These are phyloP conservation scores for Clivina fossor DNA, from an alignment of 2,888 invertebrate genomes.

Conservation along the genomic window DNA sequence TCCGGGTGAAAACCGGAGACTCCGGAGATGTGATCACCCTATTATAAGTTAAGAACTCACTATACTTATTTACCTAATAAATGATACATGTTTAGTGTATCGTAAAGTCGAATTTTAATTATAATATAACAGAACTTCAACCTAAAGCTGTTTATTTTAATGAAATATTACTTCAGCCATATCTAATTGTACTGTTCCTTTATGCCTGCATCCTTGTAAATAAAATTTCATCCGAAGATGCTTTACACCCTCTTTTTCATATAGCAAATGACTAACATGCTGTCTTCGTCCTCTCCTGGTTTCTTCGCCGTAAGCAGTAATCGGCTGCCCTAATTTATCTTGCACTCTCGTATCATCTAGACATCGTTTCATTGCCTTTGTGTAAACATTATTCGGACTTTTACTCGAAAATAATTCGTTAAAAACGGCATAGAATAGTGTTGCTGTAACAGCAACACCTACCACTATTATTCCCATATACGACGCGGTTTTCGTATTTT, in stretches of 20 bases:
- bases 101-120: too few relatives aligned
- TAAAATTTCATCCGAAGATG: conserved; percentile 90
- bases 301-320: conserved; percentile 88
- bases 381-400: conserved; percentile 84
- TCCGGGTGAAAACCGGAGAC: too few relatives aligned
- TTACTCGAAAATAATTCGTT: conserved; percentile 85
- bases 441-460: conserved; percentile 78
- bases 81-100: too few relatives aligned
- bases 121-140: too few relatives aligned
- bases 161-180: conserved; percentile 84
- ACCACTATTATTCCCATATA: conserved; percentile 81
- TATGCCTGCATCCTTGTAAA: conserved; percentile 78
- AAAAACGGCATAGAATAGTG: conserved; percentile 82
- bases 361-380: conserved; percentile 74
- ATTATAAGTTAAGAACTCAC: too few relatives aligned
- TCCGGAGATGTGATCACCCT: too few relatives aligned
- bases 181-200: conserved; percentile 84
- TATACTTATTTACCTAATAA: too few relatives aligned
- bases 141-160: too few relatives aligned
- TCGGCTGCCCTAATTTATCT: conserved; percentile 85
- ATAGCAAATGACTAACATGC: conserved; percentile 79
- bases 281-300: conserved; percentile 78
- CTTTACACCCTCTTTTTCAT: conserved; percentile 72
- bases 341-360: conserved; percentile 72
- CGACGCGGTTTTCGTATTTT: conserved; percentile 85